phyloP scores from a whole-genome alignment of 2,797 vertebrate genomes.

The Pseudotriccus pelzelni region DNA sequence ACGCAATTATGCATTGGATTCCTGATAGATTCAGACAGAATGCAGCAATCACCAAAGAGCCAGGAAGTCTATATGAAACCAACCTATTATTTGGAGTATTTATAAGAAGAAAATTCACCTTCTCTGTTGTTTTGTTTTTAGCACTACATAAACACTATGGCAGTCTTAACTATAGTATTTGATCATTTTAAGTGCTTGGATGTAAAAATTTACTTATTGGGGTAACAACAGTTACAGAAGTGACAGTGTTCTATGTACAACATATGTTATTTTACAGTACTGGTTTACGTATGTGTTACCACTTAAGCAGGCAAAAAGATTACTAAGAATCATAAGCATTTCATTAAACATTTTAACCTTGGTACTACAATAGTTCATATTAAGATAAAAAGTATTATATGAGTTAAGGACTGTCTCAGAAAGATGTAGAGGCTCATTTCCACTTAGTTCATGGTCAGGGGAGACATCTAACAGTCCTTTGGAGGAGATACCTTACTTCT shows the following conservation, averaged over 20 bases:
- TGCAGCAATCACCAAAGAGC: conserved; percentile 72
- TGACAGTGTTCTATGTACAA: background rate
- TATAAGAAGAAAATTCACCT: conserved; percentile 53
- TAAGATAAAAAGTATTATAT: background rate
- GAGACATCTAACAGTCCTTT: background rate
- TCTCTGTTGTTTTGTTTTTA: conserved; percentile 74
- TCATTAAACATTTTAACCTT: background rate
- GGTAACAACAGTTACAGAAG: conserved; percentile 1
- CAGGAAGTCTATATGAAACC: conserved; percentile 78
- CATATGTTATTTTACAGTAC: background rate
- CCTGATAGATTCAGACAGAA: conserved; percentile 46
- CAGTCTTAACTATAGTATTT: conserved; percentile 75
- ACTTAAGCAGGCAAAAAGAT: background rate
- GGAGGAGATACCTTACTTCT: background rate
- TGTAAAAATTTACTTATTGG: conserved; percentile 66
- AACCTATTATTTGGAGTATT: conserved; percentile 78
- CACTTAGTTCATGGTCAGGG: background rate
- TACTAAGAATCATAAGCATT: background rate
- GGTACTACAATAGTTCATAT: background rate
- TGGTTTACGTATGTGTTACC: background rate
- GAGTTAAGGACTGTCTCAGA: background rate
- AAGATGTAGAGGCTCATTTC: background rate
- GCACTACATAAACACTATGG: conserved; percentile 75
- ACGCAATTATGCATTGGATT: background rate
- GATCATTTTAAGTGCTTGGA: conserved; percentile 72